Evolutionary conservation across 2,888 invertebrate genomes (phyloP), one percentile per base, ranked within the genome.

Genomic region (Camptogramma bilineatum): DNA sequence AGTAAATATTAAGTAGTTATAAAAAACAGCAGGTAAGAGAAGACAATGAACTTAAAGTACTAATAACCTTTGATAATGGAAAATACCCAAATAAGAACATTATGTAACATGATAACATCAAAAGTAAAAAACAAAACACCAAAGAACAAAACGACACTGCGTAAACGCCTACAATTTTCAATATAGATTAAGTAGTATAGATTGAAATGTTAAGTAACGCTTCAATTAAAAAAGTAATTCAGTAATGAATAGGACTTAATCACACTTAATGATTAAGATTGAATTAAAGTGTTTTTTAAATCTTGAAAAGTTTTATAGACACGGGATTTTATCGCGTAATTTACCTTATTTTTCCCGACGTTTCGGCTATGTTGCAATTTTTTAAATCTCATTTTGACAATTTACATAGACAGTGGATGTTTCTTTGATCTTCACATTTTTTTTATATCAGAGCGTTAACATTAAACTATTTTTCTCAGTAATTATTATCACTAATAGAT

Each of bases 71-170:
- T 62, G 48, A 61, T 61, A 67, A 68, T 66, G 64, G 64, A 72
- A 72, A 66, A 72, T 62, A 68, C 68, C 65, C 62, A 69, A 69
- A 73, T 72, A 66, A 62, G 61, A 62, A 69, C 68, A 75, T 71
- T 8, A 71, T 68, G 64, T 73, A 74, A 56, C 50, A 54, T 17
- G 44, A 44, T 17, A 44, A 17, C 8, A 17, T 4, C 7, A 21
- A 17, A 17, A 16, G 44, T 16, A 7, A 8, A 2, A 17, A 17
- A 17, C 16, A 44, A 16, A 44, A 16, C 16, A 16, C 5, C 16
- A 42, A n/a, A 7, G 16, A 44, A 44, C 13, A 17, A 7, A 17
- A 44, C 2, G 13, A 5, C 5, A 17, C 44, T 44, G 39, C 3
- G 3, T 16, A 17, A 5, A 31, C 31, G 34, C 34, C 10, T 13